Percentiles rank a stretch among this genome's conserved stretches.
Evolutionary conservation across 2,888 invertebrate genomes (phyloP).

Genomic region (Drosophila prostipennis): DNA sequence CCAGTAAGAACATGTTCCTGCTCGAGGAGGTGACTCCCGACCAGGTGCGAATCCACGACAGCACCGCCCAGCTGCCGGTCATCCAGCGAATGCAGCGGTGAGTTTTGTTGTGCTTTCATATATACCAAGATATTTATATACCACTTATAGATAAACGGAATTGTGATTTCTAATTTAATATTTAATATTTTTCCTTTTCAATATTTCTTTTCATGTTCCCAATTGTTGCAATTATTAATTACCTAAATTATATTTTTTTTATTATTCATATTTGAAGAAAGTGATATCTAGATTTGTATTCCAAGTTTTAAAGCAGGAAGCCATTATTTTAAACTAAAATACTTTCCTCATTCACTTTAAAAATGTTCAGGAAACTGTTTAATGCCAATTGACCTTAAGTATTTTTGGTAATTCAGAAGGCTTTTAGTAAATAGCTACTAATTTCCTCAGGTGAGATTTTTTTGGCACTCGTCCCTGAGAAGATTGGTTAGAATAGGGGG

Average conservation of each 20-base stretch:
- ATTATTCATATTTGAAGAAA: background rate
- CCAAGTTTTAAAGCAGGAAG: too few relatives aligned
- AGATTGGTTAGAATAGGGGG: background rate
- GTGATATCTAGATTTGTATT: too few relatives aligned
- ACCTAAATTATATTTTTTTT: too few relatives aligned
- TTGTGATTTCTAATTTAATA: too few relatives aligned
- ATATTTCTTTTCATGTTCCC: too few relatives aligned
- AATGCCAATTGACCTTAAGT: background rate
- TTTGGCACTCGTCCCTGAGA: background rate
- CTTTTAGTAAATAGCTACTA: background rate
- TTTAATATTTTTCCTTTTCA: too few relatives aligned
- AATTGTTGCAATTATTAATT: too few relatives aligned
- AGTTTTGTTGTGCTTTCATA: slow-evolving; percentile 45
- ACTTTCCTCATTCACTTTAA: too few relatives aligned
- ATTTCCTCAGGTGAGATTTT: slow-evolving; percentile 10
- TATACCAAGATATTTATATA: too few relatives aligned
- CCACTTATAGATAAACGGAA: too few relatives aligned
- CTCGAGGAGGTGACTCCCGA: slow-evolving; percentile 90
- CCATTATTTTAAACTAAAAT: too few relatives aligned
- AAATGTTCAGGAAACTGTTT: background rate
- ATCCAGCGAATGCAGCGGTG: slow-evolving; percentile 88
- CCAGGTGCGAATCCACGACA: slow-evolving; percentile 92
- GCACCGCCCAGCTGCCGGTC: slow-evolving; percentile 89
- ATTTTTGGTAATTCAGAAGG: background rate
- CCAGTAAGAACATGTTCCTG: slow-evolving; percentile 72